Evolutionary conservation across 2,888 invertebrate genomes (phyloP).

Genomic region (Scaptomyza tumidula): DNA sequence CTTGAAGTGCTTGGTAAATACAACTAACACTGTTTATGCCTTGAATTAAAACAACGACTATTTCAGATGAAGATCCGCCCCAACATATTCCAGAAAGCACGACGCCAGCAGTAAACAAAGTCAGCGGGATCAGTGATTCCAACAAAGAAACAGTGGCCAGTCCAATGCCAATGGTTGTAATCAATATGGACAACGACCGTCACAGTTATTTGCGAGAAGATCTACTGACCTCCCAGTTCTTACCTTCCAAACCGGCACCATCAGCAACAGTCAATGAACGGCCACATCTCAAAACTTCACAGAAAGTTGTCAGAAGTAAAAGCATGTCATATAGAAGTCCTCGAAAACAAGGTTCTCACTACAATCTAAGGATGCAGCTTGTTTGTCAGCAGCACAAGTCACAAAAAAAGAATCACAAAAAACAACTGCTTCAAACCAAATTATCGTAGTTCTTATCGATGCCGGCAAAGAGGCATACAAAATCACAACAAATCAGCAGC

Average conservation of each 20-base stretch:
- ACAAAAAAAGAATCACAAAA: not conserved
- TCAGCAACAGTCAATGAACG: not conserved
- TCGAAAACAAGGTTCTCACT: not conserved
- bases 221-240: conserved; percentile 12
- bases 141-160: not conserved
- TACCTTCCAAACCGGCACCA: not conserved
- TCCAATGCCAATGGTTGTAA: conserved; percentile 64
- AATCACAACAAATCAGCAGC: not conserved
- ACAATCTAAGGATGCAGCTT: not conserved
- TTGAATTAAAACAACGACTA: not conserved
- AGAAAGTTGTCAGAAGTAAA: not conserved
- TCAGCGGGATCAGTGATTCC: not conserved
- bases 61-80: conserved; percentile 42
- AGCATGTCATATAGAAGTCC: not conserved
- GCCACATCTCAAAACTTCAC: not conserved
- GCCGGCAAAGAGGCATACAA: conserved; percentile 35
- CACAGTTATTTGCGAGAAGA: conserved; percentile 55
- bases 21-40: not conserved
- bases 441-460: conserved; percentile 36
- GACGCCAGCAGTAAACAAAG: not conserved
- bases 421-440: not conserved
- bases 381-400: conserved; percentile 20
- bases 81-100: not conserved
- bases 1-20: conserved; percentile 36
- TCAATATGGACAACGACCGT: conserved; percentile 57